phyloP scores from a whole-genome alignment of 2,113 vertebrate species.

The Xiphophorus couchianus region DNA sequence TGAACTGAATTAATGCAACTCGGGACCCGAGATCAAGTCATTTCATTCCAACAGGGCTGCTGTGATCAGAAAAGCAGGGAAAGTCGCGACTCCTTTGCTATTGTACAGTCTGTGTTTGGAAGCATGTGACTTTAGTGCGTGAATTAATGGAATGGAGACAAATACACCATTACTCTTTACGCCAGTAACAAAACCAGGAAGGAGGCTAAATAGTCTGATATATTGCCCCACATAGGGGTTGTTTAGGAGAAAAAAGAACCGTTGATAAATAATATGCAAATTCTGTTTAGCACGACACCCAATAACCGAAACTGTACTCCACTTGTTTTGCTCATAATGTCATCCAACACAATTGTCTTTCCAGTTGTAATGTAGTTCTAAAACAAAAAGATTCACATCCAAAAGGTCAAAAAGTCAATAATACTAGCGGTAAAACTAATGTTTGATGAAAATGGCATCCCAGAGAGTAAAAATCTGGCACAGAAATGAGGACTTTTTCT shows the following conservation, averaged over 20 bases:
- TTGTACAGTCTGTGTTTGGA: not conserved
- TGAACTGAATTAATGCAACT: not conserved
- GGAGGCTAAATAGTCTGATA: conserved; percentile 21
- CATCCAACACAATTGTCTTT: not conserved
- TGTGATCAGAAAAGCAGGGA: not conserved
- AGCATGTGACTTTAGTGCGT: not conserved
- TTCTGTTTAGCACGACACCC: conserved; percentile 12
- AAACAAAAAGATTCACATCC: no score
- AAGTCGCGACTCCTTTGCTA: not conserved
- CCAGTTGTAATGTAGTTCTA: not conserved
- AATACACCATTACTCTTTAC: not conserved
- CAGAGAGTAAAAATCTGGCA: not conserved
- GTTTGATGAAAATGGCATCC: not conserved
- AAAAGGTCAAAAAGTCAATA: not conserved
- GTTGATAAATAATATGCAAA: conserved; percentile 29
- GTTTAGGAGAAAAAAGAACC: conserved; percentile 6
- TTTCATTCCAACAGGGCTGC: no score
- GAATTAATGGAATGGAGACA: not conserved
- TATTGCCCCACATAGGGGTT: conserved; percentile 21
- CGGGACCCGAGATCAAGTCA: not conserved
- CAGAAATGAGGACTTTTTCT: conserved; percentile 1
- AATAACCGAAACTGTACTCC: not conserved
- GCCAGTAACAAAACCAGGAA: conserved; percentile 9
- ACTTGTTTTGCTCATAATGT: not conserved
- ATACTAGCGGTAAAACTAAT: not conserved